These are phyloP conservation scores for Apeltes quadracus DNA, from an alignment of 2,113 vertebrate genomes.

Conservation along the genomic window DNA sequence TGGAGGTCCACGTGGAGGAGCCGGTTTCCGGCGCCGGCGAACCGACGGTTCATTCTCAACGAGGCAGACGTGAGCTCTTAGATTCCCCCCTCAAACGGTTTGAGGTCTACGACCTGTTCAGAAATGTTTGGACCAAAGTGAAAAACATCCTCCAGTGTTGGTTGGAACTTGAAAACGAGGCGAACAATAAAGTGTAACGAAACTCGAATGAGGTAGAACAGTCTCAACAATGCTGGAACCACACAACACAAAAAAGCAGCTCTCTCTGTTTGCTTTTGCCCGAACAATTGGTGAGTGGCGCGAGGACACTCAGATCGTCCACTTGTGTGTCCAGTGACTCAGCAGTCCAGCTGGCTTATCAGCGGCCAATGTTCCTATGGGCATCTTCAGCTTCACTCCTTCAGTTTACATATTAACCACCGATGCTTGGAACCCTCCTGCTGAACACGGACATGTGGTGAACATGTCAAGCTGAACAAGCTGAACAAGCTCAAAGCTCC, in stretches of 20 bases:
- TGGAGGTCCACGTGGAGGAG: slow-evolving; percentile 71
- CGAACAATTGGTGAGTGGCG: background rate
- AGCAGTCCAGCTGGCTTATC: slow-evolving; percentile 55
- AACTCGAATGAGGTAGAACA: background rate
- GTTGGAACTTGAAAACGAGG: slow-evolving; percentile 1
- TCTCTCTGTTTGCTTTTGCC: background rate
- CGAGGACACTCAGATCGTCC: slow-evolving; percentile 1
- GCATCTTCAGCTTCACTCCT: slow-evolving; percentile 49
- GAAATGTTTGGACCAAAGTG: background rate
- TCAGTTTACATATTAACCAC: slow-evolving; percentile 79
- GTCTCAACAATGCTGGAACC: background rate
- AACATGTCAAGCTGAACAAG: no score
- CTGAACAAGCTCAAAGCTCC: no score
- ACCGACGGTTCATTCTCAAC: slow-evolving; percentile 46
- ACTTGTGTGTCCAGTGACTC: slow-evolving; percentile 47
- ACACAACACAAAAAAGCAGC: background rate
- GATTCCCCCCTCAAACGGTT: background rate
- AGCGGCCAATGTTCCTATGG: slow-evolving; percentile 73
- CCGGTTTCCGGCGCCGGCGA: background rate
- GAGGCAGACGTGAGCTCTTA: background rate
- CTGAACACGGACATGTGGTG: background rate
- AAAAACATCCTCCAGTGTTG: background rate
- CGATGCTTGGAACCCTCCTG: background rate
- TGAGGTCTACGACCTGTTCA: background rate
- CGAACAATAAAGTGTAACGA: background rate